Base-by-base conservation (phyloP, 2,113 vertebrate genomes). In the Melierax canorus region DNA sequence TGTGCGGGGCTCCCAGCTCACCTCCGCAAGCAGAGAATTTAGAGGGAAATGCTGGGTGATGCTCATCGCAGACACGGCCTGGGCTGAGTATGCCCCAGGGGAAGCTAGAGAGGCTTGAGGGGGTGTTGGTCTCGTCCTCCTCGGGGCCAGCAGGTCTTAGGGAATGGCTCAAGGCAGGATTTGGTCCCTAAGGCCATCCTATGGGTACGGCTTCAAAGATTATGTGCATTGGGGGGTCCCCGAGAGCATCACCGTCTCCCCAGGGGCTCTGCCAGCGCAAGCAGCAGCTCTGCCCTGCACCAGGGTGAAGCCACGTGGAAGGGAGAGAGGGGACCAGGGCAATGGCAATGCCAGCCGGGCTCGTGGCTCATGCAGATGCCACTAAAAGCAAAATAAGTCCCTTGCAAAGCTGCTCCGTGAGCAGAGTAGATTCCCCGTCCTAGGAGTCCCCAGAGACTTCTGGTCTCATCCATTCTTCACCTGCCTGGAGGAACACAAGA, bases 241-340 rank as follows among this genome's bases (percentile, higher is more conserved):
- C 8, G 51, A 18, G 29, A 58, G 9, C 43, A 34, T 38, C 74
- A 2, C 39, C 32, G 27, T 24, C 36, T 48, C 34, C 45, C 24
- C 0, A 1, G 55, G 19, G 45, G 4, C 18, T 66, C 38, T 3
- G 17, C 38, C n/a, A 13, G 53, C 0, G 0, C 50, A 27, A 38
- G 26, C 85, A 79, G 36, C 56, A 75, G 50, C 69, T 90, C 82
- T 87, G 51, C 38, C n/a, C 36, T 16, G 12, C 53, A 10, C 26
- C 26, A 8, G 34, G 15, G 22, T n/a, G 83, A 94, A 66, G 66
- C 39, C 6, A 6, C 1, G 0, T 32, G 74, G 62, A 66, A 71
- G 32, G 60, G 50, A 30, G 1, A 3, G 50, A 66, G n/a, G 32
- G n/a, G 17, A 63, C 20, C 43, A 29, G 39, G 50, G n/a, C 32